These are phyloP conservation scores for Trissolcus brochymenae DNA, from an alignment of 2,888 invertebrate genomes.

Conservation along the genomic window DNA sequence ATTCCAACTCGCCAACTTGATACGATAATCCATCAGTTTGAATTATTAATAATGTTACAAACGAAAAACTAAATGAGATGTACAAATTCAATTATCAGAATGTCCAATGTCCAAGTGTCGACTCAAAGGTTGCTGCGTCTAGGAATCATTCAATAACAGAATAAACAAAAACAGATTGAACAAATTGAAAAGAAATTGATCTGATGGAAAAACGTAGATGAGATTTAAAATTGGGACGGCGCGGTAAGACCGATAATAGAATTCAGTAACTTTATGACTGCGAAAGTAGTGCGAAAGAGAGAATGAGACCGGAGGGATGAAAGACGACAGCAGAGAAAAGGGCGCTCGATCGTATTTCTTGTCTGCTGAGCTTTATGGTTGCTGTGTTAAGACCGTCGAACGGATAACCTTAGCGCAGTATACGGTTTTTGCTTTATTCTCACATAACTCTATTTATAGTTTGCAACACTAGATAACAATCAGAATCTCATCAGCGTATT, in stretches of 20 bases:
- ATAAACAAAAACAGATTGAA: background rate
- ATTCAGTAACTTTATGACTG: constrained; percentile 76
- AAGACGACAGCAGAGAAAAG: constrained; percentile 50
- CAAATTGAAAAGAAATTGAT: constrained; percentile 14
- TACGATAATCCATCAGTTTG: constrained; percentile 35
- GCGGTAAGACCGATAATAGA: constrained; percentile 70
- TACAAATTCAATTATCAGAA: background rate
- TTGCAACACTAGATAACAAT: background rate
- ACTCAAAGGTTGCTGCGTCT: no score
- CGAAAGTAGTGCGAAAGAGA: constrained; percentile 33
- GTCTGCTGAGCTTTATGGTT: constrained; percentile 75
- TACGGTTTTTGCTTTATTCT: constrained; percentile 45
- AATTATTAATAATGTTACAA: constrained; percentile 21
- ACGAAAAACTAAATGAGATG: background rate
- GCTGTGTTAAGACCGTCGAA: constrained; percentile 75
- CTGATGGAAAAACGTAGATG: constrained; percentile 14
- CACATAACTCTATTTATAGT: constrained; percentile 46
- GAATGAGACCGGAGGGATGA: constrained; percentile 42
- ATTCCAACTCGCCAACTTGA: constrained; percentile 17
- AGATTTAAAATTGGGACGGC: constrained; percentile 49
- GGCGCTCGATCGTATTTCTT: constrained; percentile 74
- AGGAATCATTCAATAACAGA: no score
- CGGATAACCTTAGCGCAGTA: constrained; percentile 71
- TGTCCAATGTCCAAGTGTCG: no score
- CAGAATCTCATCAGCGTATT: no score